A percentile compares a stretch with the other conserved stretches of the same genome.
Evolutionary conservation across 2,113 vertebrate genomes (phyloP).

Genomic region (Gobius niger): DNA sequence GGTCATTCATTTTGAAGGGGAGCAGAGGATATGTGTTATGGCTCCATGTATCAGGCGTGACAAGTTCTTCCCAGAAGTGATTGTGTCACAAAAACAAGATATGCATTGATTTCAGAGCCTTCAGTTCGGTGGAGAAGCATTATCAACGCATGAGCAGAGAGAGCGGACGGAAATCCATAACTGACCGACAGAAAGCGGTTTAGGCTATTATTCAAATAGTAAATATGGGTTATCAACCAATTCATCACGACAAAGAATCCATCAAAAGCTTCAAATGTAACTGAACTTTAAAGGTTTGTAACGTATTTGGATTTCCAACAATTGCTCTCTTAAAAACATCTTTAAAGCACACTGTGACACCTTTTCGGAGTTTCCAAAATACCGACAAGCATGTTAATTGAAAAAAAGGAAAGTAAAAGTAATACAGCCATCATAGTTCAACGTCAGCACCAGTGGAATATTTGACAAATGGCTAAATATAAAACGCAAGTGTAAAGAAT

Average conservation of each 20-base stretch:
- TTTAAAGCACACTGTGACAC: neutral
- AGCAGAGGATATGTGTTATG: neutral
- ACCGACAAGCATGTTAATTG: slow-evolving; percentile 1
- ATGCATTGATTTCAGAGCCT: slow-evolving; percentile 47
- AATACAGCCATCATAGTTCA: neutral
- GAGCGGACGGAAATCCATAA: slow-evolving; percentile 12
- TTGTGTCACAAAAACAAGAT: slow-evolving; percentile 22
- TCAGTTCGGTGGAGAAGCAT: neutral
- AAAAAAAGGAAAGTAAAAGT: neutral
- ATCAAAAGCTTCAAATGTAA: neutral
- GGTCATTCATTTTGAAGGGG: neutral
- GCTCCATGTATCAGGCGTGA: slow-evolving; percentile 13
- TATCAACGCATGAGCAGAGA: neutral
- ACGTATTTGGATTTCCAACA: neutral
- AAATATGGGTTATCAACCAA: no score
- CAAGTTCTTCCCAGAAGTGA: slow-evolving; percentile 14
- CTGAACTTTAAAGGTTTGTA: no score
- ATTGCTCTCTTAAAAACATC: neutral
- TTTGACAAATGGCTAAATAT: neutral
- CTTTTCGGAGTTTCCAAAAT: slow-evolving; percentile 7
- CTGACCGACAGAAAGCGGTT: slow-evolving; percentile 5
- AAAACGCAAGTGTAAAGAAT: neutral
- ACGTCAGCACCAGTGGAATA: neutral
- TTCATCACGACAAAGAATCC: neutral
- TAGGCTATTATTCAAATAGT: neutral